These are phyloP conservation scores for Drosophila prolongata DNA, from an alignment of 2,888 invertebrate species.

Conservation along the genomic window DNA sequence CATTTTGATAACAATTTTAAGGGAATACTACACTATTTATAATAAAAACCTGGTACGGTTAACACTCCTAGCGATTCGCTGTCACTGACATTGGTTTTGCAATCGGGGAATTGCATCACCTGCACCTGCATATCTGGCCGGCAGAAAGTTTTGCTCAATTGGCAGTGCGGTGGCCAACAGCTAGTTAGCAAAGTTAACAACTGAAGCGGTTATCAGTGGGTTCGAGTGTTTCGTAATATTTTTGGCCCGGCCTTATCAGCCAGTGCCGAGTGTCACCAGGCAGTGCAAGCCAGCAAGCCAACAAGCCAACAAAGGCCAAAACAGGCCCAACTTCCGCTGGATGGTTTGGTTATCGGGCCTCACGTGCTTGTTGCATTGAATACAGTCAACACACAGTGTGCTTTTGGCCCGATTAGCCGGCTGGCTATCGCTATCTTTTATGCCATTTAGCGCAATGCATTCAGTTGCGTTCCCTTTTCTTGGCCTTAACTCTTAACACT, in stretches of 20 bases:
- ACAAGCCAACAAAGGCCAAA: slow-evolving; percentile 40
- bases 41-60: too few relatives aligned
- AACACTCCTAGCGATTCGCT: not conserved
- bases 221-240: slow-evolving; percentile 58
- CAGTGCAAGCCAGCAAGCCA: slow-evolving; percentile 49
- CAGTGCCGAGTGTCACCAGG: slow-evolving; percentile 13
- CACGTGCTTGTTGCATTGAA: slow-evolving; percentile 56
- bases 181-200: slow-evolving; percentile 7
- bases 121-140: slow-evolving; percentile 50
- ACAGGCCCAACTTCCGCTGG: slow-evolving; percentile 55
- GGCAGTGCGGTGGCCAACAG: slow-evolving; percentile 15
- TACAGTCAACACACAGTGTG: not conserved
- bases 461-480: slow-evolving; percentile 40
- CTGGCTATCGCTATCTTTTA: slow-evolving; percentile 35
- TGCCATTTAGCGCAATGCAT: slow-evolving; percentile 32
- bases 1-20: too few relatives aligned
- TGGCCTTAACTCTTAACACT: slow-evolving; percentile 3
- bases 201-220: slow-evolving; percentile 44
- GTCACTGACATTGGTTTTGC: slow-evolving; percentile 57
- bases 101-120: slow-evolving; percentile 67
- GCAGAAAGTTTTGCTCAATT: slow-evolving; percentile 25
- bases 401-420: slow-evolving; percentile 55
- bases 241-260: slow-evolving; percentile 52
- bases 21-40: too few relatives aligned
- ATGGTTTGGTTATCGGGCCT: slow-evolving; percentile 51